Percentiles rank a stretch among this genome's conserved stretches.
Conservation (phyloP, 1,140 invertebrate species). For the Neodiprion fabricii region DNA sequence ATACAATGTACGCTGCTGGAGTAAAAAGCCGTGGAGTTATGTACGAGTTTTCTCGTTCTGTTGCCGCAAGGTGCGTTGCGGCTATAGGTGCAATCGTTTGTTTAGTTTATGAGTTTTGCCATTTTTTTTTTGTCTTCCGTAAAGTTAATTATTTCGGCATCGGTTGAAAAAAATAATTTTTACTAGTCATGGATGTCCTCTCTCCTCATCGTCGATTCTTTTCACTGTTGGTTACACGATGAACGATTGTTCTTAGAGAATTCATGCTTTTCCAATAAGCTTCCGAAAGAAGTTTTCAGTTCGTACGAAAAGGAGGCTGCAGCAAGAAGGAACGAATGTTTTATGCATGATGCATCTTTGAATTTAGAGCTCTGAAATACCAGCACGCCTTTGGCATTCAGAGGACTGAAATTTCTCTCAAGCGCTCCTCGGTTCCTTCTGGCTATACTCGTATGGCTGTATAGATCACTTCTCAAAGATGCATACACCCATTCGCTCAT, state of each 20-base stretch:
- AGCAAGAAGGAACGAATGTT: not conserved
- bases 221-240: too few species aligned
- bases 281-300: not conserved
- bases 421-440: not conserved
- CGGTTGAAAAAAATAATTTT: too few species aligned
- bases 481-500: too few species aligned
- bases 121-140: not conserved
- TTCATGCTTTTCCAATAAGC: constrained; percentile 1
- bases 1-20: not conserved
- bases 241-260: too few species aligned
- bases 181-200: too few species aligned
- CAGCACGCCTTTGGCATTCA: constrained; percentile 4
- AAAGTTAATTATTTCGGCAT: too few species aligned
- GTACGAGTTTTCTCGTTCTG: not conserved
- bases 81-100: not conserved
- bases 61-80: not conserved
- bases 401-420: not conserved
- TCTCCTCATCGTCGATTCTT: too few species aligned
- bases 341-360: constrained; percentile 5
- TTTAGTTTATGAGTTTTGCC: not conserved
- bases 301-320: not conserved
- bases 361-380: not conserved
- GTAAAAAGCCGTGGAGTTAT: not conserved
- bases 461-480: too few species aligned
- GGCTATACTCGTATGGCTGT: not conserved